Percentiles rank a stretch among this genome's conserved stretches.
These are phyloP conservation scores for Orchesellides sinensis DNA, from an alignment of 2,888 invertebrate species.

Conservation along the genomic window DNA sequence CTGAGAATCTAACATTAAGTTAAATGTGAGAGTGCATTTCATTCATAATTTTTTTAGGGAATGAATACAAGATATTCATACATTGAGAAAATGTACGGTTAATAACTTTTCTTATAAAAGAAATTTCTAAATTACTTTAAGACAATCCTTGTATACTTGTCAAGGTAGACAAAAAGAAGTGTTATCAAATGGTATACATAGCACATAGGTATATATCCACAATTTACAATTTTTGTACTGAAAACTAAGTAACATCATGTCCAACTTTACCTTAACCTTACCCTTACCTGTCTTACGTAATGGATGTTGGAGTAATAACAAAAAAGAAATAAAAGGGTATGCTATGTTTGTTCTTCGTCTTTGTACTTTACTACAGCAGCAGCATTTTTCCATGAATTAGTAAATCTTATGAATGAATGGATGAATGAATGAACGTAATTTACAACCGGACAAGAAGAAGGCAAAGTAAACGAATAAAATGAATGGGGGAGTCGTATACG, in stretches of 20 bases:
- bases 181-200: not conserved
- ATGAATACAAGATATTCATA: not conserved
- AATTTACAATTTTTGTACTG: not conserved
- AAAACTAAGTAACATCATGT: conserved; percentile 28
- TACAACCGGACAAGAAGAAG: conserved; percentile 21
- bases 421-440: conserved; percentile 31
- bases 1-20: no score
- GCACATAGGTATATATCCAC: not conserved
- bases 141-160: not conserved
- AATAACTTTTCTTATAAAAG: not conserved
- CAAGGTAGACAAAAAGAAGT: not conserved
- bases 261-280: conserved; percentile 29
- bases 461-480: conserved; percentile 15
- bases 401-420: conserved; percentile 23
- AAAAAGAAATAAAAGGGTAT: no score
- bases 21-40: not conserved
- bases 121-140: no score
- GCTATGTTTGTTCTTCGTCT: no score
- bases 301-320: conserved; percentile 29
- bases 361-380: not conserved
- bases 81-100: not conserved
- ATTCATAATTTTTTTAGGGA: not conserved
- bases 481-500: conserved; percentile 16
- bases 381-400: conserved; percentile 64
- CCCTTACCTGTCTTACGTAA: conserved; percentile 61